Evolutionary conservation across 2,113 vertebrate genomes (phyloP).

Genomic region (Rhabdornis inornatus): DNA sequence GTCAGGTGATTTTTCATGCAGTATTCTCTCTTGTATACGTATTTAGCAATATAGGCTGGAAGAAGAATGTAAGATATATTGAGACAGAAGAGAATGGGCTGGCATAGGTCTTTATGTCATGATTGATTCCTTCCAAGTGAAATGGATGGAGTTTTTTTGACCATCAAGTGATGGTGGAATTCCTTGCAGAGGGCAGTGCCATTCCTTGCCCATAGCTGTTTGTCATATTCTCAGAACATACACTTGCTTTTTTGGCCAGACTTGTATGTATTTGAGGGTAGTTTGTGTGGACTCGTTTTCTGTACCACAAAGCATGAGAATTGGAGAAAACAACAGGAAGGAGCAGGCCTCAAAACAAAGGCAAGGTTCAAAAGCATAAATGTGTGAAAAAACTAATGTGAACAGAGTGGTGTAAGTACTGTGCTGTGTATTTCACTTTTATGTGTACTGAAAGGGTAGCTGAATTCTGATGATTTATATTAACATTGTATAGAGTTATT

Average conservation of each 20-base stretch:
- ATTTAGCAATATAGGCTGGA: not conserved
- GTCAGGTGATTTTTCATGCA: not conserved
- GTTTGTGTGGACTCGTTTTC: not conserved
- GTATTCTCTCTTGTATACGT: fast-evolving
- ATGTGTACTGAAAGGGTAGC: not conserved
- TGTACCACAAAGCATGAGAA: fast-evolving
- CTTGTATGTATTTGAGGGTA: not conserved
- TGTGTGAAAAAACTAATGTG: not conserved
- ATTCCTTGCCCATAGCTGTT: not conserved
- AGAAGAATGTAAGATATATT: not conserved
- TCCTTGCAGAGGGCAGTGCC: not conserved
- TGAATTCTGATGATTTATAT: not conserved
- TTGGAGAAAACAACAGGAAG: not conserved
- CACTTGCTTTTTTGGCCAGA: not conserved
- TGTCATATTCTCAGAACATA: not conserved
- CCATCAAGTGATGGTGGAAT: not conserved
- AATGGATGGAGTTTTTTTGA: not conserved
- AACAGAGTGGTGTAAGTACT: not conserved
- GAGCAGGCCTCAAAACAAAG: not conserved
- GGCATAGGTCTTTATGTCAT: not conserved
- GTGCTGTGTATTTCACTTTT: not conserved
- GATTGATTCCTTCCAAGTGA: not conserved
- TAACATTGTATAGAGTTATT: not conserved
- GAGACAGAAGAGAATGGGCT: not conserved
- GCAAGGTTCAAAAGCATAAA: not conserved